Evolutionary conservation across 2,888 invertebrate genomes (phyloP), one percentile per base, ranked within the genome.

Genomic region (Spodoptera picta): DNA sequence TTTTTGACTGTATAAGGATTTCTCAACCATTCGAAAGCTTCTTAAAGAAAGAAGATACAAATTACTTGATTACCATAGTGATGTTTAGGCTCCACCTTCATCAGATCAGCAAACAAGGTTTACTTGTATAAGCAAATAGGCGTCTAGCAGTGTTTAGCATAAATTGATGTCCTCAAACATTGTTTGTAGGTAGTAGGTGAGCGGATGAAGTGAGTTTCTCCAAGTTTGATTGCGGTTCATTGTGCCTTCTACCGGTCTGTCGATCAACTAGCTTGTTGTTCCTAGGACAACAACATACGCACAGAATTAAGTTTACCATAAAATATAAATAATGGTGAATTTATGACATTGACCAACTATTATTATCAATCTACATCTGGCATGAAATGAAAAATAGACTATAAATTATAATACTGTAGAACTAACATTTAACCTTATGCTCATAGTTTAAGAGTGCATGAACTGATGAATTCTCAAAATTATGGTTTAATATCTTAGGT

Each of bases 181-280:
- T 81, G 75, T 82, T 71, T 73, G 77, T 65, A 68, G 70, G 77
- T 65, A 66, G 70, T 60, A 69, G 66, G 69, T 69, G 65, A 79
- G 64, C 67, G 75, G 77, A 80, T 75, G 69, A 75, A 76, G 72
- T 65, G 77, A 83, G 84, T 85, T 85, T 75, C 74, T 67, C 81
- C 70, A 87, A 87, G 80, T 88, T 87, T 82, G 83, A 87, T 89
- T 87, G 84, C 83, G 75, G 82, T 83, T 79, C 78, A 85, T 85
- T 88, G 82, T 83, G 78, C 70, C 67, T 51, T 63, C 57, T 50
- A 65, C 65, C 63, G 66, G 72, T 65, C 68, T 65, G 73, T 75
- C 77, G 69, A 81, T 75, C 70, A 68, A 63, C 61, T 75, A 66
- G 48, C 57, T 60, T 75, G 79, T 80, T 68, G 51, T 69, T 55